Base-by-base conservation (phyloP, 2,797 vertebrate genomes). In the Smutsia gigantea region DNA sequence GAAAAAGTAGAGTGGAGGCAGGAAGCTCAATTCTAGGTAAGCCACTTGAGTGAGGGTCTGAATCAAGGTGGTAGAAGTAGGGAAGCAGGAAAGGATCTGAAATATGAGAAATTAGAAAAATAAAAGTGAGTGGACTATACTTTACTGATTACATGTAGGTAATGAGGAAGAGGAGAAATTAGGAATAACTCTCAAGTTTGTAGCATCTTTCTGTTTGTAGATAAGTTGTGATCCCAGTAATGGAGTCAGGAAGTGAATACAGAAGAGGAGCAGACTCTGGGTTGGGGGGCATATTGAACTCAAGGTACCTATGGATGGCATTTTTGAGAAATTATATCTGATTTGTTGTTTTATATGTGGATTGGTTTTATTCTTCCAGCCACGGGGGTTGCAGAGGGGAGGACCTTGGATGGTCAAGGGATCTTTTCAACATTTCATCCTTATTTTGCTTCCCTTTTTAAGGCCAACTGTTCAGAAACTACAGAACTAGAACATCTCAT, bases 291-390 rank as follows among this genome's bases (percentile, higher is more conserved):
- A 59, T 81, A 78, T 3, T 81, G 66, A 94, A 75, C 21, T 90
- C 17, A 3, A n/a, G 7, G 23, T 66, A 4, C 39, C 37, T 29
- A 0, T 75, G 64, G 29, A 0, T 75, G 64, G 29, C 69, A 78
- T 83, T 92, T 92, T 66, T 89, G 71, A 84, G 63, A 95, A 93
- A 87, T 87, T 1, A 21, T 79, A 31, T 34, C 11, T 94, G 57
- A 74, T 53, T 87, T 64, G 14, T 87, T 74, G n/a, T 82, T 74
- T 46, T 68, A 14, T 51, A 49, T 88, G 19, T 85, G 51, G 29
- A n/a, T 53, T 75, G 23, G 49, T 85, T 82, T 96, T 51, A 75
- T 66, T 81, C 49, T 93, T 49, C 63, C 18, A 82, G 23, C 49
- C 14, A 1, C 49, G 15, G 27, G 1, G 31, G 10, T 46, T 46